Conservation (phyloP, 1,140 invertebrate species). For the Araneus ventricosus region DNA sequence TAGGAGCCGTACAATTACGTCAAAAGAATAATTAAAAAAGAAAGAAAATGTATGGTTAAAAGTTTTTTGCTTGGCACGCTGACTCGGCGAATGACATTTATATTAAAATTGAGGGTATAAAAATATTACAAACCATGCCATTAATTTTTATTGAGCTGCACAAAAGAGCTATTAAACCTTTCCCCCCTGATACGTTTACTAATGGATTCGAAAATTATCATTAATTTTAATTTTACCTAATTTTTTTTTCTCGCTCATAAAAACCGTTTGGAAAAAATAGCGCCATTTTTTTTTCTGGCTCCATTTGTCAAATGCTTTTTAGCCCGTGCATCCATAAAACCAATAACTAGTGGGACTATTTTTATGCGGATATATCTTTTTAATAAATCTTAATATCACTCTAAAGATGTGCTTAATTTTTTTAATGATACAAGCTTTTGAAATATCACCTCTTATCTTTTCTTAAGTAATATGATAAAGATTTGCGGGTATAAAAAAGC, state of each 20-base stretch:
- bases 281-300: constrained; percentile 14
- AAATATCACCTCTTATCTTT: constrained; percentile 43
- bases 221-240: constrained; percentile 73
- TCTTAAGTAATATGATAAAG: constrained; percentile 58
- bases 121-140: constrained; percentile 73
- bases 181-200: constrained; percentile 38
- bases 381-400: constrained; percentile 71
- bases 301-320: constrained; percentile 73
- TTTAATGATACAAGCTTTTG: constrained; percentile 60
- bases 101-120: constrained; percentile 75
- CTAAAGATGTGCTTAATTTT: constrained; percentile 68
- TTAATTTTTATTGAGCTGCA: constrained; percentile 74
- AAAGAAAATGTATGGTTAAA: constrained; percentile 62
- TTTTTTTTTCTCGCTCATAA: constrained; percentile 56
- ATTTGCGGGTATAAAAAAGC: constrained; percentile 19
- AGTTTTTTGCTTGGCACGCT: constrained; percentile 26
- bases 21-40: constrained; percentile 75
- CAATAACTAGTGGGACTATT: constrained; percentile 56
- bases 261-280: constrained; percentile 60
- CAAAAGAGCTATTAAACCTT: constrained; percentile 73
- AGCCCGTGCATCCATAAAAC: constrained; percentile 50
- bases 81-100: constrained; percentile 70
- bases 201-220: constrained; percentile 75
- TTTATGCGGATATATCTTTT: constrained; percentile 64
- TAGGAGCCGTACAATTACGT: constrained; percentile 58